A percentile compares a stretch with the other conserved stretches of the same genome.
phyloP scores from a whole-genome alignment of 2,113 vertebrate genomes.

The Embiotoca jacksoni region DNA sequence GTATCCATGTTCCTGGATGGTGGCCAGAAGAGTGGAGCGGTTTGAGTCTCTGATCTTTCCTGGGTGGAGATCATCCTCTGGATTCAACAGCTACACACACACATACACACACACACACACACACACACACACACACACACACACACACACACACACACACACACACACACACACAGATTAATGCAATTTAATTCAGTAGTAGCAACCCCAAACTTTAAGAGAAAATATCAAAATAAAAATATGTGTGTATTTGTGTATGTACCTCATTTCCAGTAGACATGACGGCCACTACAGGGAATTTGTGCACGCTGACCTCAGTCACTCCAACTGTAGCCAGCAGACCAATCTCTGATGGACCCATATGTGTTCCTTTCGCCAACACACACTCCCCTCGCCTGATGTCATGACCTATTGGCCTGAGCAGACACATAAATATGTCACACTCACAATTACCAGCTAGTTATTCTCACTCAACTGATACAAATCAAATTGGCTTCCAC shows the following conservation, averaged over 20 bases:
- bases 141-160: slow-evolving; percentile 5
- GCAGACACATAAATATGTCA: slow-evolving; percentile 22
- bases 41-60: slow-evolving; percentile 99
- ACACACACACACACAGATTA: slow-evolving; percentile 1
- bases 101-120: slow-evolving; percentile 4
- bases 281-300: slow-evolving; percentile 98
- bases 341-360: slow-evolving; percentile 98
- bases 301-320: slow-evolving; percentile 99
- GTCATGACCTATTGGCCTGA: slow-evolving; percentile 97
- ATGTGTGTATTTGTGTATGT: background rate
- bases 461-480: background rate
- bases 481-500: background rate
- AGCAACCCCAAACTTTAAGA: background rate
- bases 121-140: background rate
- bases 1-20: slow-evolving; percentile 99
- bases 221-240: background rate
- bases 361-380: slow-evolving; percentile 97
- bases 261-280: slow-evolving; percentile 99
- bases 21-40: slow-evolving; percentile 97
- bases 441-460: background rate
- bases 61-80: slow-evolving; percentile 97
- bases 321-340: slow-evolving; percentile 98
- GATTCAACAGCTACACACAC: slow-evolving; percentile 91
- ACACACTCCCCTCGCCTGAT: slow-evolving; percentile 99
- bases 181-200: background rate